Evolutionary conservation across 1,140 invertebrate species (phyloP).

Genomic region (Steinernema khuongi): DNA sequence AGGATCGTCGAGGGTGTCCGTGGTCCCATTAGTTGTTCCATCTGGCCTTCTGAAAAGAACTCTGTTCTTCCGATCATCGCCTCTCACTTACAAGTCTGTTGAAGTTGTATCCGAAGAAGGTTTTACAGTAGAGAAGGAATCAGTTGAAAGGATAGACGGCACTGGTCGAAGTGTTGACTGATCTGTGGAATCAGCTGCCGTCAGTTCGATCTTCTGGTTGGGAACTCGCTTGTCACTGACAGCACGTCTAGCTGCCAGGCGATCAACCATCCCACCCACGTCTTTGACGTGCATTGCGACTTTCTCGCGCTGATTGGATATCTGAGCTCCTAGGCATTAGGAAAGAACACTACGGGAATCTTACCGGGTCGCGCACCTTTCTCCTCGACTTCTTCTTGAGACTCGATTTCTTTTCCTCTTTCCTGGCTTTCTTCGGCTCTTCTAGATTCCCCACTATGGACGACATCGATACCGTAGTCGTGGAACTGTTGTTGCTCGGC

Average conservation of each 20-base stretch:
- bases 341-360: background rate
- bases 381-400: background rate
- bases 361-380: background rate
- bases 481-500: too few species aligned
- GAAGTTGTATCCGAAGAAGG: too few species aligned
- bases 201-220: background rate
- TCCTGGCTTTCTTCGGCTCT: too few species aligned
- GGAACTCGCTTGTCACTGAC: background rate
- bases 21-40: background rate
- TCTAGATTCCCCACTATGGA: too few species aligned
- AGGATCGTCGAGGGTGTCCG: background rate
- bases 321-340: background rate
- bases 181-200: background rate
- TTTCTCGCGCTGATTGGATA: background rate
- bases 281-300: background rate
- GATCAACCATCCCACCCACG: background rate
- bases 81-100: background rate
- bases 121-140: background rate
- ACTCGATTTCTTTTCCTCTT: too few species aligned
- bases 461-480: too few species aligned
- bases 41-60: too few species aligned
- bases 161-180: background rate
- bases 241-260: background rate
- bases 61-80: background rate
- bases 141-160: background rate